Percentiles rank a stretch among this genome's conserved stretches.
phyloP scores from a whole-genome alignment of 2,797 vertebrate genomes.

The Tympanoctomys barrerae region DNA sequence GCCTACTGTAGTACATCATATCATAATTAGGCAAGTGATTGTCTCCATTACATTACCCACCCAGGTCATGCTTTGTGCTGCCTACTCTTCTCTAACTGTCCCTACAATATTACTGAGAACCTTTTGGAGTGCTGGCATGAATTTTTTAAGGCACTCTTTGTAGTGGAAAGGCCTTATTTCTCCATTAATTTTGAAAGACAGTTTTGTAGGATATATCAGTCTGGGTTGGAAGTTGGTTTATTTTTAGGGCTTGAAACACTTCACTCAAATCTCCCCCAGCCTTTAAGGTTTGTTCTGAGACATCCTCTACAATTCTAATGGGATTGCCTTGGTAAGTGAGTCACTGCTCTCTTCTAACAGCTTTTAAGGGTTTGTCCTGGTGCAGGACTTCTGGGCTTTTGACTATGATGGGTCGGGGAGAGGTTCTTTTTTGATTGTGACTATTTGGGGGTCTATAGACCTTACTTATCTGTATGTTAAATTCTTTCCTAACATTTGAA shows the following conservation, averaged over 20 bases:
- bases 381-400: not conserved
- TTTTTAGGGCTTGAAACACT: not conserved
- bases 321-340: not conserved
- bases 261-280: not conserved
- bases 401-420: not conserved
- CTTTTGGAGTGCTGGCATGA: not conserved
- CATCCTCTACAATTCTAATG: not conserved
- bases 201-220: not conserved
- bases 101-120: not conserved
- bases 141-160: not conserved
- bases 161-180: not conserved
- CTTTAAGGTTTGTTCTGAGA: not conserved
- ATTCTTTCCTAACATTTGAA: not conserved
- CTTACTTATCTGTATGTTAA: not conserved
- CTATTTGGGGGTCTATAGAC: not conserved
- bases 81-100: not conserved
- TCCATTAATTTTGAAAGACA: not conserved
- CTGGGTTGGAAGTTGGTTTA: not conserved
- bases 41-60: not conserved
- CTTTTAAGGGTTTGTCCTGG: not conserved
- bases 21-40: not conserved
- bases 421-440: not conserved
- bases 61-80: not conserved
- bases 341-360: not conserved
- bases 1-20: not conserved